Percentiles rank a stretch among this genome's conserved stretches.
These are phyloP conservation scores for Drosophila setifemur DNA, from an alignment of 1,140 invertebrate genomes.

Conservation along the genomic window DNA sequence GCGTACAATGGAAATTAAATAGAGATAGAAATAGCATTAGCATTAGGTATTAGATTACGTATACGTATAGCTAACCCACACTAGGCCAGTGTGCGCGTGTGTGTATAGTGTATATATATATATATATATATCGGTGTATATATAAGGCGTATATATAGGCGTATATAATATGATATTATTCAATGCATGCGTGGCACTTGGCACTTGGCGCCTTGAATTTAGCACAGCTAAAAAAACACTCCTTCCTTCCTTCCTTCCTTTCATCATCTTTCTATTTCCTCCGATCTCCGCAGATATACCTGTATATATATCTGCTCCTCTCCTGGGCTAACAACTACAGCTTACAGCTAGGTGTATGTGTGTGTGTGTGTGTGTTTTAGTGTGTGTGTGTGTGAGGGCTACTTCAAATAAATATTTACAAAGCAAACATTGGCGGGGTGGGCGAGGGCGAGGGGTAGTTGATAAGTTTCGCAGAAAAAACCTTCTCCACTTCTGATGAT, in stretches of 20 bases:
- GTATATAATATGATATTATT: constrained; percentile 40
- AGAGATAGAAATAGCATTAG: constrained; percentile 21
- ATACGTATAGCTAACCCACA: constrained; percentile 38
- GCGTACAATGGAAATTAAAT: constrained; percentile 19
- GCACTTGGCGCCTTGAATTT: constrained; percentile 27
- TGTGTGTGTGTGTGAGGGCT: constrained; percentile 25
- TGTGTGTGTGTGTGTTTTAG: constrained; percentile 15
- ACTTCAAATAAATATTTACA: constrained; percentile 79
- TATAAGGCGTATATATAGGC: constrained; percentile 31
- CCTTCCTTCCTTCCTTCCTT: no score
- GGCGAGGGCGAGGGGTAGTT: background rate
- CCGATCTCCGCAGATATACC: constrained; percentile 2
- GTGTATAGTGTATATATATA: constrained; percentile 3
- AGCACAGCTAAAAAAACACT: constrained; percentile 66
- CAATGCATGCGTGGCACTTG: constrained; percentile 65
- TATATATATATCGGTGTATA: constrained; percentile 25
- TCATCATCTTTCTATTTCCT: constrained; percentile 1
- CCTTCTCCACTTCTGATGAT: constrained; percentile 7
- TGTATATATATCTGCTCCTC: background rate
- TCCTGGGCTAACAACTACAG: constrained; percentile 45
- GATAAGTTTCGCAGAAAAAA: background rate
- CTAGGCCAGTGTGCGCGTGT: constrained; percentile 12
- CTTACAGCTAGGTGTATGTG: constrained; percentile 24
- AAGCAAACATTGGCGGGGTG: constrained; percentile 41
- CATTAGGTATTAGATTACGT: constrained; percentile 24